Evolutionary conservation across 1,140 invertebrate species (phyloP), one percentile per base, ranked within the genome.

Genomic region (Saccostrea cuccullata): DNA sequence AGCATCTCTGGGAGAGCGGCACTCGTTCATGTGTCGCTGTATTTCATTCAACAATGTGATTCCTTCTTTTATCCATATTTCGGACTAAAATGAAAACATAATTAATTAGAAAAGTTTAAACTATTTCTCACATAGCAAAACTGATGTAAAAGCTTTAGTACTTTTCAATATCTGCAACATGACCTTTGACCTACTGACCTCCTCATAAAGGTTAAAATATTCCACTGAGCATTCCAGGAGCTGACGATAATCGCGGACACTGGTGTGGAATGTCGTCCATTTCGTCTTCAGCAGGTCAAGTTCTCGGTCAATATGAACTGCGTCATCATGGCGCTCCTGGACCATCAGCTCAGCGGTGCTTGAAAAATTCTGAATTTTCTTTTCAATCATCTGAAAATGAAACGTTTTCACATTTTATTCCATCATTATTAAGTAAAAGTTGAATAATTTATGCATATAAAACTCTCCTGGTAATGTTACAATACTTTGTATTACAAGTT

Each of bases 31-130:
- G 91, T 96, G 96, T 89, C 96, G 95, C 2, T 97, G 96, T 77
- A 97, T 96, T 4, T 96, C 95, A 77, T 97, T 96, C 36, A 98
- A 93, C n/a, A 97, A 94, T 92, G 96, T 96, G 90, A 96, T 97
- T 5, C 97, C 97, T 93, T 97, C 96, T 90, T 96, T 96, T 92
- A 97, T 97, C 97, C 97, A 97, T 88, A 96, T 96, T 93, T 97
- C 97, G 47, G 96, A 96, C 96, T 96, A 89, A 89, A 77, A 77
- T 77, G 12, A 15, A 77, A 64, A 64, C 17, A 6, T 64, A 20
- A 64, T 64, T 6, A 20, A 2, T 20, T n/a, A 20, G 58, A 60
- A 20, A 64, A n/a, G 17, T 20, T 20, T 64, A 20, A n/a, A 20
- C 15, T 9, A 8, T 47, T 47, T 47, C 47, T 47, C 9, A 8